A percentile compares a stretch with the other conserved stretches of the same genome.
These are phyloP conservation scores for Capreolus pygargus DNA, from an alignment of 2,113 vertebrate species.

Conservation along the genomic window DNA sequence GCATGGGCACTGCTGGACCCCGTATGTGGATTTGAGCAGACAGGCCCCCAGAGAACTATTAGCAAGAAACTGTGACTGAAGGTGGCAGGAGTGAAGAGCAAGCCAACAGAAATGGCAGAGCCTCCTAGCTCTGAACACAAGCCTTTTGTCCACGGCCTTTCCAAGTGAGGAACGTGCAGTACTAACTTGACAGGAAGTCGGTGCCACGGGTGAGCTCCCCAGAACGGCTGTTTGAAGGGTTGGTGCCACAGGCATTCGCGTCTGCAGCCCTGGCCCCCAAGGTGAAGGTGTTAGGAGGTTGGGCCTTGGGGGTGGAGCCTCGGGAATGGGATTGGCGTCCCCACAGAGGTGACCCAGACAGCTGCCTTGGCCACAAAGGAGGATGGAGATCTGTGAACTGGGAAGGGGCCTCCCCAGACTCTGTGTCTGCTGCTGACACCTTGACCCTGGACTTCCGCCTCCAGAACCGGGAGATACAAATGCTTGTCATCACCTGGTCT, in stretches of 20 bases:
- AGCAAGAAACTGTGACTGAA: neutral
- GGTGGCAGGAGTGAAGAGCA: too few relatives aligned
- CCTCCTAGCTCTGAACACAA: neutral
- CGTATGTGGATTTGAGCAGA: neutral
- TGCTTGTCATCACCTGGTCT: neutral
- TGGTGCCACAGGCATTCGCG: rapidly evolving
- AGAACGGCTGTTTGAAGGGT: neutral
- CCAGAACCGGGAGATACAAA: neutral
- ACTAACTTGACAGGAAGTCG: neutral
- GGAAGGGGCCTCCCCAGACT: neutral
- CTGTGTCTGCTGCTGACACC: neutral
- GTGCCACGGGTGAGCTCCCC: neutral
- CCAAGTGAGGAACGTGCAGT: neutral
- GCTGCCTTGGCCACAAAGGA: neutral
- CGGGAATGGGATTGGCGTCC: neutral
- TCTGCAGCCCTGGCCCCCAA: neutral
- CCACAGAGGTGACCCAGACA: neutral
- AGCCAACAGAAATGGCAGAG: rapidly evolving
- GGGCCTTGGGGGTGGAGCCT: neutral
- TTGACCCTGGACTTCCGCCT: too few relatives aligned
- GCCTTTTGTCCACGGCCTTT: neutral
- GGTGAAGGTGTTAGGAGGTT: neutral
- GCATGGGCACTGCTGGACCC: rapidly evolving
- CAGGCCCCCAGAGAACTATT: neutral
- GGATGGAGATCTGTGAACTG: neutral